A percentile compares a stretch with the other conserved stretches of the same genome.
Evolutionary conservation across 2,797 vertebrate species (phyloP).

Genomic region (Siniperca undulata): DNA sequence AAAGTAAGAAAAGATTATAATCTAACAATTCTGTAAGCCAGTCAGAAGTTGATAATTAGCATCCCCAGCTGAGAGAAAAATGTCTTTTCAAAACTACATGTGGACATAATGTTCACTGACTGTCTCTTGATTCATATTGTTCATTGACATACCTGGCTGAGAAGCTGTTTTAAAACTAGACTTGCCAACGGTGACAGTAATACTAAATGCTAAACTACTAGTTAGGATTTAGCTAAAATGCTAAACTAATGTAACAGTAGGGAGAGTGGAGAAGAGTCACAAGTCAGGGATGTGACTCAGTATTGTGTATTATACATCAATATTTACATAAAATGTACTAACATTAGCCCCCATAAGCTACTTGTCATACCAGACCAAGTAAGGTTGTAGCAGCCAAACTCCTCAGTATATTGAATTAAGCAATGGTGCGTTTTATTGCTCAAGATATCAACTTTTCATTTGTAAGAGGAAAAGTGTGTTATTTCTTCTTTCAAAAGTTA

Average conservation of each 20-base stretch:
- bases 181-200: neutral
- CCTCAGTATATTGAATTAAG: neutral
- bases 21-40: conserved; percentile 20
- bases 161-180: neutral
- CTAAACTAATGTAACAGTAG: neutral
- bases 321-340: neutral
- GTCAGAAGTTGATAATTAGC: conserved; percentile 31
- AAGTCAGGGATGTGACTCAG: neutral
- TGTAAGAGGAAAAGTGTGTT: neutral
- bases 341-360: neutral
- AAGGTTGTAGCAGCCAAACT: neutral
- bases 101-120: conserved; percentile 2
- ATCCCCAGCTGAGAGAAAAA: conserved; percentile 21
- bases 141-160: neutral
- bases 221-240: neutral
- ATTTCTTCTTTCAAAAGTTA: conserved; percentile 9
- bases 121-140: neutral
- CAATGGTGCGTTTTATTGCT: neutral
- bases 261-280: neutral
- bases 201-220: conserved; percentile 1
- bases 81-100: conserved; percentile 11
- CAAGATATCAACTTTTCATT: neutral
- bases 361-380: neutral
- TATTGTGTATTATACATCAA: neutral
- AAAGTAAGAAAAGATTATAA: conserved; percentile 18